Conservation (phyloP, 2,888 invertebrate genomes). For the Pollenia amentaria region DNA sequence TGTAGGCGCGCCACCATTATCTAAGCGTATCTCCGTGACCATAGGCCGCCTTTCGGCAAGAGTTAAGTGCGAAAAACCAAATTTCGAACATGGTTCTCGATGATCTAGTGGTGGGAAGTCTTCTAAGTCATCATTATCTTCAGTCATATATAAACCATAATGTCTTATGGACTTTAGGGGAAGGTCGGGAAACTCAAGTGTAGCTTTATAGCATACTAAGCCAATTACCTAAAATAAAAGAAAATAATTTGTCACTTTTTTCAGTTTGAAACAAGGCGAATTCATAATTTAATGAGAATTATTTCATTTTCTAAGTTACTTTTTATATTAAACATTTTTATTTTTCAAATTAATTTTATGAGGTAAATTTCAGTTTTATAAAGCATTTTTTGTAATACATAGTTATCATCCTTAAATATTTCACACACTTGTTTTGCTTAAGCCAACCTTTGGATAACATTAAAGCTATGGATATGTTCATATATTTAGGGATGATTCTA, state of each 20-base stretch:
- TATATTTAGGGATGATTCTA: too few species aligned
- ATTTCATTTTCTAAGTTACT: too few species aligned
- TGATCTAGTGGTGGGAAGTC: conserved; percentile 96
- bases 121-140: conserved; percentile 94
- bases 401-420: too few species aligned
- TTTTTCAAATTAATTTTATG: too few species aligned
- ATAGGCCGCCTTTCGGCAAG: conserved; percentile 89
- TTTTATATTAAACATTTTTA: too few species aligned
- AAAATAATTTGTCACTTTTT: neutral
- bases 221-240: conserved; percentile 88
- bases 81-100: conserved; percentile 95
- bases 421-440: too few species aligned
- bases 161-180: conserved; percentile 88
- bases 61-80: conserved; percentile 95
- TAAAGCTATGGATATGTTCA: too few species aligned
- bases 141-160: conserved; percentile 96
- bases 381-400: too few species aligned
- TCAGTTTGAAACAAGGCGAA: too few species aligned
- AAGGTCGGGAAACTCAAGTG: conserved; percentile 88
- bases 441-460: too few species aligned
- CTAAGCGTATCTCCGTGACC: conserved; percentile 81
- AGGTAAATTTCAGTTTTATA: too few species aligned
- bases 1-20: conserved; percentile 77
- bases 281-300: too few species aligned
- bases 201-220: conserved; percentile 93